Base-by-base conservation (phyloP, 2,797 vertebrate genomes). In the Margarornis squamiger region DNA sequence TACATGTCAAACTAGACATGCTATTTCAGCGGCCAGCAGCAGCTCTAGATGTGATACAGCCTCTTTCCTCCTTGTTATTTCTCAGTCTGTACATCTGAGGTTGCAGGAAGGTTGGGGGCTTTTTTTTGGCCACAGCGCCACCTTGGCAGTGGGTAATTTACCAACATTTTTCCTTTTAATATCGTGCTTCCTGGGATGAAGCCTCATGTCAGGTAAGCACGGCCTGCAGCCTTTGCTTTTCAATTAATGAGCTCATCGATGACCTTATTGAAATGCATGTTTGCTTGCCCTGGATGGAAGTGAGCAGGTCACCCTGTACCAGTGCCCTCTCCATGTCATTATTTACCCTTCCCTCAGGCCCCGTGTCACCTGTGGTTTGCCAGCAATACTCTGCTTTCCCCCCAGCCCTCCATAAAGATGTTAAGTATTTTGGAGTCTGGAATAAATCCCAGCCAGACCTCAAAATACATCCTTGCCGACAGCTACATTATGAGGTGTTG, bases 251-350 rank as follows among this genome's bases (percentile, higher is more conserved):
- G 62, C 86, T 94, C 88, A 95, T 90, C 0, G 0, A 49, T 92
- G 94, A 95, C 96, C 82, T 86, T 72, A 91, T 54, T 80, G 93
- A 95, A 91, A 93, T 14, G 24, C n/a, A 12, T 95, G 43, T 96
- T 96, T 96, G 79, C 51, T 96, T 95, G 93, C 62, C 91, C 61
- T 0, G 0, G 48, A 75, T 74, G 3, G n/a, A 23, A 51, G 59
- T 4, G 19, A 95, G 77, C 85, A 68, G 94, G 94, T 96, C 94
- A 86, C 76, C 77, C 83, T 94, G 94, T 82, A 85, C 93, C 62
- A 39, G 54, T 22, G n/a, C 30, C 26, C 27, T 84, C 61, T 62
- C 76, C 54, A 2, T 48, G 46, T 66, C 77, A 59, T 70, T 97
- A 70, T 97, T 96, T 96, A 97, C 93, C 77, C 48, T 88, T 84